These are phyloP conservation scores for Dromas ardeola DNA, from an alignment of 2,113 vertebrate genomes.

Conservation along the genomic window DNA sequence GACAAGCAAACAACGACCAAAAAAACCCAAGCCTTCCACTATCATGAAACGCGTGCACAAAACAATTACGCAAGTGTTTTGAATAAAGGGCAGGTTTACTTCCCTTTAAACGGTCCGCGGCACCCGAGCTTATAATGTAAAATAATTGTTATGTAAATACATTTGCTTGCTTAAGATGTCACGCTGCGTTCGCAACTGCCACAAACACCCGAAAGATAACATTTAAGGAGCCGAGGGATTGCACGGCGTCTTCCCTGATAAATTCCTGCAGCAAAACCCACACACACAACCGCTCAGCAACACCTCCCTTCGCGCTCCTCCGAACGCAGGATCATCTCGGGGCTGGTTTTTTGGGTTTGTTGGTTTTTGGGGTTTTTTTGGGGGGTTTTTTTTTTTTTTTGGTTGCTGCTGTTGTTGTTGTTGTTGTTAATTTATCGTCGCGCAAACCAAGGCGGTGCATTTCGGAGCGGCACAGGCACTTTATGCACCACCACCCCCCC, in stretches of 20 bases:
- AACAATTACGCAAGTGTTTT: slow-evolving; percentile 21
- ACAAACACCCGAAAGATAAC: not conserved
- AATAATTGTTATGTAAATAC: slow-evolving; percentile 15
- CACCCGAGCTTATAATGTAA: not conserved
- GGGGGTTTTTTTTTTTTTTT: too few species aligned
- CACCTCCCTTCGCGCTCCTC: not conserved
- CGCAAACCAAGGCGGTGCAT: not conserved
- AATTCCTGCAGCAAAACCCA: slow-evolving; percentile 59
- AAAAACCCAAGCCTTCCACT: not conserved
- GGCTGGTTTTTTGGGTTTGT: too few species aligned
- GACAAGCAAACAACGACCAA: not conserved
- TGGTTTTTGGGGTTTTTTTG: too few species aligned
- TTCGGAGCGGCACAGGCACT: not conserved
- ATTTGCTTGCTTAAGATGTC: not conserved
- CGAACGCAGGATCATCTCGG: not conserved
- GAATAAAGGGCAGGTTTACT: not conserved
- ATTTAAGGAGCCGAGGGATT: not conserved
- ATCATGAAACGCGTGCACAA: not conserved
- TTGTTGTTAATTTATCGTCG: not conserved
- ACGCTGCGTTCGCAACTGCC: not conserved
- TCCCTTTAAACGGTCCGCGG: not conserved
- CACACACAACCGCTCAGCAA: not conserved
- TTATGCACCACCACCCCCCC: not conserved
- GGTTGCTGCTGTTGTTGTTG: too few species aligned
- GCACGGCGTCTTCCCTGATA: slow-evolving; percentile 27